Base-by-base conservation (phyloP, 2,888 invertebrate species). In the Thera britannica region DNA sequence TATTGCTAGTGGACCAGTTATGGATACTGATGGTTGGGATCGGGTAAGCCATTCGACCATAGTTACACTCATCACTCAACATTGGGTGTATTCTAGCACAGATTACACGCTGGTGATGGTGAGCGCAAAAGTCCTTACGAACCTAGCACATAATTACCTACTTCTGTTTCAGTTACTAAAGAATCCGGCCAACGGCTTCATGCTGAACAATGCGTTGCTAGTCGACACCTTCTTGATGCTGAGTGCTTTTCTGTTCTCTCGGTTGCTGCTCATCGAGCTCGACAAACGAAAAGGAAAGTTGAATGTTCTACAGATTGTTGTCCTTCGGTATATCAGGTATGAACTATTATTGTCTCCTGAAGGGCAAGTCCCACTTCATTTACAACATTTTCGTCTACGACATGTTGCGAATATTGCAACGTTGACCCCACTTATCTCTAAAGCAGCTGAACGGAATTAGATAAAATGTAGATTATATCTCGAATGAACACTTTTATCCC, bases 221-320 rank as follows among this genome's bases (percentile, higher is more conserved):
- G 96, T 97, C n/a, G 97, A 97, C 77, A 95, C 96, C 0, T 97
- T 96, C 82, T 87, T 97, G 67, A 90, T 96, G 77, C 86, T 96
- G 48, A 96, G 96, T 78, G 96, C 96, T 5, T 96, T 97, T 81
- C 91, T 96, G 36, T 95, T 96, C 85, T 94, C 95, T 74, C 93
- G 96, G 67, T 91, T 96, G n/a, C 86, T 96, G 1, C 89, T 96
- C 2, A 87, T 95, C 34, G 96, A 96, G 83, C 83, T 96, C 72
- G 96, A 96, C 75, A 96, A 96, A 81, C 92, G 95, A 71, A 92
- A 94, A 72, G 96, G 96, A 41, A 93, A 83, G 56, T 78, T 96
- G 4, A 96, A 96, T 84, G 88, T 96, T 68, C 75, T 95, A 41
- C 85, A 95, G 2, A 90, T 96, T 36, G 94, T 96, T 77, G 80